These are phyloP conservation scores for Gymnorhina tibicen DNA, from an alignment of 2,113 vertebrate species.

Conservation along the genomic window DNA sequence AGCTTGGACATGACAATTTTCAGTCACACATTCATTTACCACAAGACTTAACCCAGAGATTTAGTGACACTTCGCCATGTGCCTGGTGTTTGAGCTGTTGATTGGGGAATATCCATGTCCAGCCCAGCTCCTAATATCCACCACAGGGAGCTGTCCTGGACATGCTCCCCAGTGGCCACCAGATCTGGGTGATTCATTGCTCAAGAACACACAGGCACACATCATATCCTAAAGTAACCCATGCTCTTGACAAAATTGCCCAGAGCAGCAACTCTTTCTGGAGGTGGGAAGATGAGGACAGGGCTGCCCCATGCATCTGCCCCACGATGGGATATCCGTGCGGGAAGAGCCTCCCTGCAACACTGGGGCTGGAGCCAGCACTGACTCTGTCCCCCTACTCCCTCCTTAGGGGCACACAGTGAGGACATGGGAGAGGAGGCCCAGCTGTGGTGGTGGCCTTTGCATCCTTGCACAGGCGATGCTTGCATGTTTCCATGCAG, in stretches of 20 bases:
- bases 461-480: not conserved
- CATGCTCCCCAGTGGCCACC: not conserved
- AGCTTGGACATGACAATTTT: not conserved
- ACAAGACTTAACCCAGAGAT: not conserved
- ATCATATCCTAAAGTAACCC: not conserved
- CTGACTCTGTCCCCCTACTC: not conserved
- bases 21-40: not conserved
- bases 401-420: not conserved
- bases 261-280: not conserved
- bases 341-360: not conserved
- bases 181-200: not conserved
- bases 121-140: not conserved
- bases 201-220: not conserved
- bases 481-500: accelerated
- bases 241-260: not conserved
- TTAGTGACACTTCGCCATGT: not conserved
- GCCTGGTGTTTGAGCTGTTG: not conserved
- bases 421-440: not conserved
- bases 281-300: not conserved
- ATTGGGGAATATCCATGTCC: not conserved
- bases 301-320: accelerated
- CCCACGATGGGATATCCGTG: accelerated
- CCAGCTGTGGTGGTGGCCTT: not conserved
- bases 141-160: accelerated
- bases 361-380: not conserved